Evolutionary conservation across 2,113 vertebrate genomes (phyloP).

Genomic region (Siniperca knerii): DNA sequence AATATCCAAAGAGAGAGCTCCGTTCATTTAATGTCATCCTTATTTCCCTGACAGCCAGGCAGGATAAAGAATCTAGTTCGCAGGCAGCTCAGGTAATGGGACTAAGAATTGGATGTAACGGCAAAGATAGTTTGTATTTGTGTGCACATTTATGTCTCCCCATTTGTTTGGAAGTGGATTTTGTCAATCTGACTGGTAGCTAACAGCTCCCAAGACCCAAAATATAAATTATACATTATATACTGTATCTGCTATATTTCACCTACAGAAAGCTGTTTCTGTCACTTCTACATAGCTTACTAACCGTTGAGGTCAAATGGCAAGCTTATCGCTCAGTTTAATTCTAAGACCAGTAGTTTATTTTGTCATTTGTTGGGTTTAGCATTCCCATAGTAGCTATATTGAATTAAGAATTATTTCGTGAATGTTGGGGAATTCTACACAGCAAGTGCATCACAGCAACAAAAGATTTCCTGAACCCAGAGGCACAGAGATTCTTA

Average conservation of each 20-base stretch:
- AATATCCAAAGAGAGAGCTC: conserved; percentile 67
- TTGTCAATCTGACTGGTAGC: conserved; percentile 10
- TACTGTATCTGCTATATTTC: conserved; percentile 23
- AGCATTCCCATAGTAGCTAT: background rate
- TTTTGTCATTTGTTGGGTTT: conserved; percentile 7
- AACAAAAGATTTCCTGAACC: background rate
- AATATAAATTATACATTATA: conserved; percentile 6
- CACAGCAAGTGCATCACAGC: background rate
- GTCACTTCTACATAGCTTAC: background rate
- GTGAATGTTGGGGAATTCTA: background rate
- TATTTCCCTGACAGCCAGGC: conserved; percentile 61
- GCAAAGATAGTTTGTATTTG: conserved; percentile 43
- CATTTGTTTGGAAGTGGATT: conserved; percentile 13
- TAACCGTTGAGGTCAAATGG: background rate
- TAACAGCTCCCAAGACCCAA: conserved; percentile 7
- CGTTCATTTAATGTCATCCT: conserved; percentile 69
- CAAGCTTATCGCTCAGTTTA: background rate
- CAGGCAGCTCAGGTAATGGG: conserved; percentile 63
- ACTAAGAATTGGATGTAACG: conserved; percentile 49
- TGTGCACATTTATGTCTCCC: conserved; percentile 9
- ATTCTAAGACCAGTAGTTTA: background rate
- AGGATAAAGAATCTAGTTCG: conserved; percentile 65
- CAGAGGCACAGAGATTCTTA: background rate
- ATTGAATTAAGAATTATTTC: background rate
- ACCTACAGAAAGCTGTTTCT: background rate